Evolutionary conservation across 2,888 invertebrate genomes (phyloP).

Genomic region (Eupeodes luniger): DNA sequence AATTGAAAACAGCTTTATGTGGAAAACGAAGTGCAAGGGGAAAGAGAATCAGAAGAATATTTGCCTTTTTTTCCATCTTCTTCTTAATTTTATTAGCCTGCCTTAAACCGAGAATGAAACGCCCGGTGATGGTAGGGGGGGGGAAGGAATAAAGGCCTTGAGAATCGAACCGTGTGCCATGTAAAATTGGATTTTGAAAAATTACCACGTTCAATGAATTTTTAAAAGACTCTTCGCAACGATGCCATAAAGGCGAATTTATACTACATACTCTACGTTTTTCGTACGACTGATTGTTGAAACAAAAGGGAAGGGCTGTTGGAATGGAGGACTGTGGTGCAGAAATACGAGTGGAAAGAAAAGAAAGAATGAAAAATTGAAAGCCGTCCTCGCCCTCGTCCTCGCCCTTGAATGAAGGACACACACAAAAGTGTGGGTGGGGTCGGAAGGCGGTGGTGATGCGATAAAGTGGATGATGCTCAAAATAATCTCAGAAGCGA

Average conservation of each 20-base stretch:
- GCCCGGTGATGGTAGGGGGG: neutral
- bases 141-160: conserved; percentile 1
- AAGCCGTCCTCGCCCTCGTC: neutral
- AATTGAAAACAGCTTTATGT: conserved; percentile 81
- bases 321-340: conserved; percentile 15
- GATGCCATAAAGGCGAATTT: conserved; percentile 39
- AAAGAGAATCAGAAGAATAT: conserved; percentile 13
- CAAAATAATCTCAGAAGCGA: conserved; percentile 25
- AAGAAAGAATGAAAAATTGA: conserved; percentile 1
- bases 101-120: neutral
- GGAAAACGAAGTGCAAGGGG: conserved; percentile 14
- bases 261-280: neutral
- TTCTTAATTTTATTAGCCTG: conserved; percentile 58
- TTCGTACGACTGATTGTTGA: conserved; percentile 59
- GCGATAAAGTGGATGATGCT: neutral
- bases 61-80: neutral
- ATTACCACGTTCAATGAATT: conserved; percentile 75
- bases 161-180: conserved; percentile 73
- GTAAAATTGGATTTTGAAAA: conserved; percentile 73
- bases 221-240: conserved; percentile 63
- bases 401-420: conserved; percentile 32
- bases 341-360: neutral
- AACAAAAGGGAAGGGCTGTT: conserved; percentile 55
- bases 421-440: neutral
- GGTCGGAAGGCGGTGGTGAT: neutral